Conservation (phyloP, 2,113 vertebrate genomes). For the Channa maculata region DNA sequence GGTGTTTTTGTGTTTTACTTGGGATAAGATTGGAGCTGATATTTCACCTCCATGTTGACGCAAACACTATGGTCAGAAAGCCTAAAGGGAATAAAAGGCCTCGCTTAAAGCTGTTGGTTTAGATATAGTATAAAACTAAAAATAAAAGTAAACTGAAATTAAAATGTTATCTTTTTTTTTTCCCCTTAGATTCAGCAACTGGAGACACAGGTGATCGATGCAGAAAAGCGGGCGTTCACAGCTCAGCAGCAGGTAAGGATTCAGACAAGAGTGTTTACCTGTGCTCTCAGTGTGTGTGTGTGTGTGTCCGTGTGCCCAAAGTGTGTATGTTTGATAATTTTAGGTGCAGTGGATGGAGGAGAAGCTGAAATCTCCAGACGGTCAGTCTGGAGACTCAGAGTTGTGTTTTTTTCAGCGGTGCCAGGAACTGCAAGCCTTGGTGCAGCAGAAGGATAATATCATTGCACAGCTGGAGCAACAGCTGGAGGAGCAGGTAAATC, state of each 20-base stretch:
- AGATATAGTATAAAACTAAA: not conserved
- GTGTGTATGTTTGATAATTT: slow-evolving; percentile 24
- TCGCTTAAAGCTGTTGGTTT: not conserved
- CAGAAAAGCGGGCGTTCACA: slow-evolving; percentile 91
- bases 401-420: slow-evolving; percentile 89
- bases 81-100: not conserved
- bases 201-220: slow-evolving; percentile 93
- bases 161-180: not conserved
- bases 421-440: slow-evolving; percentile 89
- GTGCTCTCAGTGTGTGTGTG: not conserved
- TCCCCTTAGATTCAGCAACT: slow-evolving; percentile 94
- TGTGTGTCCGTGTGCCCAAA: too few relatives aligned
- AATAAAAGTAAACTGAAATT: not conserved
- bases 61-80: slow-evolving; percentile 9
- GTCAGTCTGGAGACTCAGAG: slow-evolving; percentile 91
- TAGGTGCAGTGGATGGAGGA: slow-evolving; percentile 98
- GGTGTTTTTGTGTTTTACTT: slow-evolving; percentile 46
- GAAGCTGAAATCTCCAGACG: slow-evolving; percentile 91
- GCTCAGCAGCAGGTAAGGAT: slow-evolving; percentile 92
- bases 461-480: slow-evolving; percentile 91
- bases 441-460: slow-evolving; percentile 92
- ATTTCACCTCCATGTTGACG: slow-evolving; percentile 16
- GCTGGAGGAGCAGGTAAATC: slow-evolving; percentile 94
- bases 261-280: not conserved
- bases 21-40: slow-evolving; percentile 8